These are phyloP conservation scores for Dendrocincla tyrannina DNA, from an alignment of 2,797 vertebrate genomes.

Conservation along the genomic window DNA sequence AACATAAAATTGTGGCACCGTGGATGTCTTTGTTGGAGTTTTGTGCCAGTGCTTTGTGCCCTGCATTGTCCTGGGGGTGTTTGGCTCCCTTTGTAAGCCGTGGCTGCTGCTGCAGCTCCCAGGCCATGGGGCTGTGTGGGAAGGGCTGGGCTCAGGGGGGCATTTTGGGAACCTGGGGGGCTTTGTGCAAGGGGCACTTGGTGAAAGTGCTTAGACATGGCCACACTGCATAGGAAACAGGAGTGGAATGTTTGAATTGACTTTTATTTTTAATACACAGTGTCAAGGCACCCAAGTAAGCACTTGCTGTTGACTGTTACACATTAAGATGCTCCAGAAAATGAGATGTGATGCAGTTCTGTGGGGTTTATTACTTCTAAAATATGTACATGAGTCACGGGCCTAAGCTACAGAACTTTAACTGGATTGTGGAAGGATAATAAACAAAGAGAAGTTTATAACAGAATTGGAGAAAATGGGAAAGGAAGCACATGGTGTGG, in stretches of 20 bases:
- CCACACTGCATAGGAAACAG: not conserved
- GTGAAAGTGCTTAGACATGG: not conserved
- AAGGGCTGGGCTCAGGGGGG: not conserved
- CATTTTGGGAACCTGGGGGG: not conserved
- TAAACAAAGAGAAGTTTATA: not conserved
- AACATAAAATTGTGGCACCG: conserved; percentile 3
- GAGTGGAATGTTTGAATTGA: not conserved
- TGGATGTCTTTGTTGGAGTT: conserved; percentile 1
- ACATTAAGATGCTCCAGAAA: not conserved
- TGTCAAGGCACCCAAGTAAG: not conserved
- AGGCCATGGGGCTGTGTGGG: not conserved
- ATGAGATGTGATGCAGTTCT: not conserved
- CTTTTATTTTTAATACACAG: not conserved
- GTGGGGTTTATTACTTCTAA: not conserved
- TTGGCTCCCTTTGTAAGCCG: not conserved
- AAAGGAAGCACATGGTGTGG: not conserved
- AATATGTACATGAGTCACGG: not conserved
- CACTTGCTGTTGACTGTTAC: not conserved
- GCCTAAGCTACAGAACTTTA: not conserved
- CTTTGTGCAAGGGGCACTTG: not conserved
- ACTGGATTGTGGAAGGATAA: not conserved
- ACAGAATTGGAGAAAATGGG: not conserved
- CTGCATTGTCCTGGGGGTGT: not conserved
- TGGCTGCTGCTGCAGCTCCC: not conserved
- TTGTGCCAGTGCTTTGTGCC: not conserved